These are phyloP conservation scores for Cotesia congregata DNA, from an alignment of 2,888 invertebrate species.

Conservation along the genomic window DNA sequence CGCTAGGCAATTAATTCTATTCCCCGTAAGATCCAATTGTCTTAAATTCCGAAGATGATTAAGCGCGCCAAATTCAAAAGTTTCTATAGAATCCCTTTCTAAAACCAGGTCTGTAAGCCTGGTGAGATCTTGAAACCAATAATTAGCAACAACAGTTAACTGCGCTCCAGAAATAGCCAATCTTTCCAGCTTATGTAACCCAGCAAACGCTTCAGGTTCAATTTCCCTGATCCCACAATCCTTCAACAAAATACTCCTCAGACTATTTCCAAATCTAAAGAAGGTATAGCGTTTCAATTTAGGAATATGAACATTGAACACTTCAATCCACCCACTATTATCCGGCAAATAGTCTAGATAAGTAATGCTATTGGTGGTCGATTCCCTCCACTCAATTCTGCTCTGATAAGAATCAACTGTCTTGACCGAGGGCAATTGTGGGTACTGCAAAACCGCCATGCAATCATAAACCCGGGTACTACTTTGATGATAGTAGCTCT, in stretches of 20 bases:
- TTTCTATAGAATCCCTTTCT: constrained; percentile 49
- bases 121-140: constrained; percentile 57
- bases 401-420: constrained; percentile 31
- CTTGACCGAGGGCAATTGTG: constrained; percentile 43
- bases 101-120: constrained; percentile 54
- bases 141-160: constrained; percentile 45
- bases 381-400: constrained; percentile 47
- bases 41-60: constrained; percentile 49
- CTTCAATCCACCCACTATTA: constrained; percentile 54
- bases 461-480: constrained; percentile 45
- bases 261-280: constrained; percentile 60
- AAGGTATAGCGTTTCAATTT: constrained; percentile 53
- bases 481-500: constrained; percentile 2
- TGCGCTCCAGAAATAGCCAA: constrained; percentile 53
- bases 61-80: constrained; percentile 51
- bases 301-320: constrained; percentile 52
- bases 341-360: constrained; percentile 55
- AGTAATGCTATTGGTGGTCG: constrained; percentile 31
- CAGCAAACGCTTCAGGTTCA: constrained; percentile 58
- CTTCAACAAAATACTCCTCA: constrained; percentile 54
- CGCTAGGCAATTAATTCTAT: constrained; percentile 53
- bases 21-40: constrained; percentile 52
- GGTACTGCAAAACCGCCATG: constrained; percentile 55
- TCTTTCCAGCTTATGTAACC: constrained; percentile 56
- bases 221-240: constrained; percentile 53